Evolutionary conservation across 2,888 invertebrate genomes (phyloP).

Genomic region (Agonopterix alstromeriana): DNA sequence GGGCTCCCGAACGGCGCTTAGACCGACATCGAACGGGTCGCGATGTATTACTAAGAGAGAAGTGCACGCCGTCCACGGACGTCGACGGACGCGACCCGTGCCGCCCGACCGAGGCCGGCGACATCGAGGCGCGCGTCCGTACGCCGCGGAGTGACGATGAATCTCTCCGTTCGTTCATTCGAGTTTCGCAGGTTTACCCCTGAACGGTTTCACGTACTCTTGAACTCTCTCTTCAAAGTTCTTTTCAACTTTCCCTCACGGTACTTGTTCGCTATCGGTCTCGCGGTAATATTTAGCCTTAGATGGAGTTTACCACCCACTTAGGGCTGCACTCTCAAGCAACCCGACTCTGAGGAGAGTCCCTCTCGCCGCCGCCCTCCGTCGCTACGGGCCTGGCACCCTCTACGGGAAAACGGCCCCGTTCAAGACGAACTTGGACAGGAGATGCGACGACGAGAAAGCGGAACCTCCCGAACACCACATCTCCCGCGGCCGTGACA

Average conservation of each 20-base stretch:
- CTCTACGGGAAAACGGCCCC: conserved; percentile 67
- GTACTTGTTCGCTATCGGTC: conserved; percentile 82
- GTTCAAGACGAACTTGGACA: conserved; percentile 70
- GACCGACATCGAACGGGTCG: conserved; percentile 67
- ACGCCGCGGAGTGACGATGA: conserved; percentile 39
- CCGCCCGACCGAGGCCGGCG: conserved; percentile 16
- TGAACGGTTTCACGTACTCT: conserved; percentile 71
- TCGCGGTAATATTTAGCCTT: conserved; percentile 78
- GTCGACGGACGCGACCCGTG: conserved; percentile 25
- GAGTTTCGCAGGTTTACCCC: conserved; percentile 77
- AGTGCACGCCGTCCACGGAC: conserved; percentile 38
- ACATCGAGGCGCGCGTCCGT: conserved; percentile 17
- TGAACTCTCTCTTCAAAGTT: conserved; percentile 80
- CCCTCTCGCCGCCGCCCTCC: conserved; percentile 29
- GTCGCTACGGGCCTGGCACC: conserved; percentile 73
- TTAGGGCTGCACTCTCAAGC: conserved; percentile 79
- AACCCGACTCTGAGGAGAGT: conserved; percentile 65
- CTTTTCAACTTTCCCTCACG: conserved; percentile 84
- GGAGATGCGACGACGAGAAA: conserved; percentile 31
- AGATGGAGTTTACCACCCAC: conserved; percentile 78
- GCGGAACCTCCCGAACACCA: conserved; percentile 70
- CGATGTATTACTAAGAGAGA: conserved; percentile 68
- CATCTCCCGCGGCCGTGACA: conserved; percentile 54
- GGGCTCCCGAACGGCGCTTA: conserved; percentile 40
- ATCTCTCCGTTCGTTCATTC: conserved; percentile 62